phyloP scores from a whole-genome alignment of 2,888 invertebrate genomes.

The Entomobrya proxima region DNA sequence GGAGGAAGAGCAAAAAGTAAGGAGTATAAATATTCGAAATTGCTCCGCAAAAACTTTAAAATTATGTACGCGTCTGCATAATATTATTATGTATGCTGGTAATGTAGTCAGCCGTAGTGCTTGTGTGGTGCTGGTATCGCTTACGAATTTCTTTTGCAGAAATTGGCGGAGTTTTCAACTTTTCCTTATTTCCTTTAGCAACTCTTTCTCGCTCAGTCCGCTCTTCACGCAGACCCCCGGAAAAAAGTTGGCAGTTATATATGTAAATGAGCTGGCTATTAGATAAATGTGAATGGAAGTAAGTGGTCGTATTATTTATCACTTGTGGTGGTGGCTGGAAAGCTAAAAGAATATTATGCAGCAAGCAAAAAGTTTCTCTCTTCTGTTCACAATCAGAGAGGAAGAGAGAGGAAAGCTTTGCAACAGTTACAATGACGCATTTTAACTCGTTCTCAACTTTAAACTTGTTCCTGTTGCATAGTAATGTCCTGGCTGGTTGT shows the following conservation, averaged over 20 bases:
- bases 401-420: not conserved
- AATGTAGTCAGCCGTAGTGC: not conserved
- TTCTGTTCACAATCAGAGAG: not conserved
- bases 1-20: no score
- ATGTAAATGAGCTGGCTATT: constrained; percentile 38
- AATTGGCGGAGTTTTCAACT: constrained; percentile 35
- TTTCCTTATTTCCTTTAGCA: not conserved
- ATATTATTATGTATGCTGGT: not conserved
- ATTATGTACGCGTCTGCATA: constrained; percentile 1
- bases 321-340: constrained; percentile 11
- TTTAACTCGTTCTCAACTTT: not conserved
- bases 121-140: not conserved
- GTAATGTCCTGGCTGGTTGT: not conserved
- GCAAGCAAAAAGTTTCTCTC: not conserved
- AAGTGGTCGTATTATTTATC: constrained; percentile 42
- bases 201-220: not conserved
- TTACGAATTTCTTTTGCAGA: constrained; percentile 10
- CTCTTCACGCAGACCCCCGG: not conserved
- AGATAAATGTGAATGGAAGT: constrained; percentile 21
- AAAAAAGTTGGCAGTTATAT: constrained; percentile 25
- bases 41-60: constrained; percentile 6
- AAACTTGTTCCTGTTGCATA: not conserved
- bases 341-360: not conserved
- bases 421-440: not conserved
- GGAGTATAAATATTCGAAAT: constrained; percentile 14